Conservation (phyloP, 2,113 vertebrate genomes). For the Drymodes brunneopygia region DNA sequence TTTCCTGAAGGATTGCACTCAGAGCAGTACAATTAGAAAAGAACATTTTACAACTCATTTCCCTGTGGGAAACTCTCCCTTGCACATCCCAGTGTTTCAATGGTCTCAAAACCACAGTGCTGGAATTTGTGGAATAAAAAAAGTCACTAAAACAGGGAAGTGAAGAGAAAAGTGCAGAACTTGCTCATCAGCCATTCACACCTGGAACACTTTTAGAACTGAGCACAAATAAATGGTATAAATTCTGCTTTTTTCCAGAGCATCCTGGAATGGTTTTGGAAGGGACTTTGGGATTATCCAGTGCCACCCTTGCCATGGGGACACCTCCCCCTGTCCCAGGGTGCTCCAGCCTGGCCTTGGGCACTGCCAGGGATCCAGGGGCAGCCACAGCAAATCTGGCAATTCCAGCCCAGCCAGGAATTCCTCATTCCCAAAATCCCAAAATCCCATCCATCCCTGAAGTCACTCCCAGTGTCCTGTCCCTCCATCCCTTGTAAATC, state of each 20-base stretch:
- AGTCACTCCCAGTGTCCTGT: not conserved
- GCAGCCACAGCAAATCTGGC: not conserved
- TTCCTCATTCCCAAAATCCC: no score
- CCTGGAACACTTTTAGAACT: not conserved
- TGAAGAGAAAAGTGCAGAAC: not conserved
- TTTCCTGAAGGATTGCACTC: not conserved
- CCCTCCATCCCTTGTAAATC: accelerated
- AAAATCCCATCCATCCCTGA: accelerated
- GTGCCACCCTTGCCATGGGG: not conserved
- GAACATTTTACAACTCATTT: not conserved
- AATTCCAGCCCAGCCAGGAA: not conserved
- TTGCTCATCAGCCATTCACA: not conserved
- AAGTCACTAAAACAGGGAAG: not conserved
- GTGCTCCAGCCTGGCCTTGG: not conserved
- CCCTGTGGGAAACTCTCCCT: not conserved
- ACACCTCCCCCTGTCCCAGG: not conserved
- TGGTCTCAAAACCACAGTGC: not conserved
- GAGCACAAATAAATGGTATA: not conserved
- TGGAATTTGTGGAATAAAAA: not conserved
- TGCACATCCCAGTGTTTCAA: not conserved
- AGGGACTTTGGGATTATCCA: no score
- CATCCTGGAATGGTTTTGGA: not conserved
- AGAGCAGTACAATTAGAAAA: not conserved
- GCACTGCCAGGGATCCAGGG: not conserved
- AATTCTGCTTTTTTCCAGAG: not conserved